These are phyloP conservation scores for Acipenser oxyrinchus DNA, from an alignment of 2,797 vertebrate genomes.

Conservation along the genomic window DNA sequence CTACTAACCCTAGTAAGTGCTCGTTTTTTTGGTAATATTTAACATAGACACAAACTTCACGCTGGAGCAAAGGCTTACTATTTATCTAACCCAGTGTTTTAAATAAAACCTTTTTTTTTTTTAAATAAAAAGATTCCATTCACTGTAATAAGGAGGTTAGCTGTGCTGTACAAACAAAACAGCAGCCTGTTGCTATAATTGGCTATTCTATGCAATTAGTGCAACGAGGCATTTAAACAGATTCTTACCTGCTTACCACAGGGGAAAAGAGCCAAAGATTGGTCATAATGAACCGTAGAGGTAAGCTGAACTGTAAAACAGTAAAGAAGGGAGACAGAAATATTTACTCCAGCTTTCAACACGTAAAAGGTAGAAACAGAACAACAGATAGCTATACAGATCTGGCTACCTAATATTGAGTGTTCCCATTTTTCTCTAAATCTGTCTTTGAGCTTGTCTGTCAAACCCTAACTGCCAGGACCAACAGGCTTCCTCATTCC, in stretches of 20 bases:
- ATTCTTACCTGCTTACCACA: constrained; percentile 71
- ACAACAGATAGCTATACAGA: not conserved
- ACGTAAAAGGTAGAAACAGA: not conserved
- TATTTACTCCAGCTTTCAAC: not conserved
- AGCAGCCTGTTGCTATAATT: no score
- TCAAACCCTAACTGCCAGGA: no score
- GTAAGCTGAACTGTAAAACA: constrained; percentile 68
- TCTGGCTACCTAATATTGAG: no score
- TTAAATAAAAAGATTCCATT: not conserved
- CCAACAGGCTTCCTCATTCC: no score
- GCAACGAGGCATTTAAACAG: not conserved
- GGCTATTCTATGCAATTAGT: no score
- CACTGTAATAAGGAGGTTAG: not conserved
- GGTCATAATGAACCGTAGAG: constrained; percentile 73
- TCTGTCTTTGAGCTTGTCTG: no score
- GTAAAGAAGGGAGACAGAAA: not conserved
- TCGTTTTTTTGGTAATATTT: no score
- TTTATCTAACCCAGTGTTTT: not conserved
- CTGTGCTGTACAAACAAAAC: no score
- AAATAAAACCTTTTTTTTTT: not conserved
- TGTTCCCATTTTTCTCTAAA: not conserved
- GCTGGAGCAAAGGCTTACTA: no score
- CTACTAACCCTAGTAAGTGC: no score
- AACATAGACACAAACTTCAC: no score
- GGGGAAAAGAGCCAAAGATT: constrained; percentile 87